Percentiles rank a stretch among this genome's conserved stretches.
These are phyloP conservation scores for Listrodromus nycthemerus DNA, from an alignment of 2,888 invertebrate species.

Conservation along the genomic window DNA sequence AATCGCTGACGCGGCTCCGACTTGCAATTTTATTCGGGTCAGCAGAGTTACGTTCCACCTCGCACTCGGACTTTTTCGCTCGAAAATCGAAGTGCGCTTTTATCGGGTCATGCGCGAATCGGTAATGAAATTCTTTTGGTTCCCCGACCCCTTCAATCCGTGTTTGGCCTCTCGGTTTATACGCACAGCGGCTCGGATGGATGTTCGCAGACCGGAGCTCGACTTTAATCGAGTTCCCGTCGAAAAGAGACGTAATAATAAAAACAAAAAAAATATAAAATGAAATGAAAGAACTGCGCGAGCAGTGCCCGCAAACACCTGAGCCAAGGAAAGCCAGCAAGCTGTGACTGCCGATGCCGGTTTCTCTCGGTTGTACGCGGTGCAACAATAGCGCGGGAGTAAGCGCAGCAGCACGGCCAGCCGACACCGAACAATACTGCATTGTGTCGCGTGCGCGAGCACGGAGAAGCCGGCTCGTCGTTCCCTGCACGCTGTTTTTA, in stretches of 20 bases:
- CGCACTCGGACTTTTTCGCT: conserved; percentile 7
- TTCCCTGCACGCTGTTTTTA: conserved; percentile 12
- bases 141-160: not conserved
- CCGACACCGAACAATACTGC: conserved; percentile 71
- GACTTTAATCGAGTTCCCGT: not conserved
- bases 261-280: too few relatives aligned
- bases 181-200: conserved; percentile 1
- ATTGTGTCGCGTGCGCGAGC: conserved; percentile 69
- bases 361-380: conserved; percentile 14
- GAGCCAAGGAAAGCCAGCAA: conserved; percentile 56
- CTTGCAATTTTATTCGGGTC: conserved; percentile 23
- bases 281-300: conserved; percentile 50
- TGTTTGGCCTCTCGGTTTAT: not conserved
- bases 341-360: conserved; percentile 43
- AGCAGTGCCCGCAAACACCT: conserved; percentile 62
- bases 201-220: conserved; percentile 1
- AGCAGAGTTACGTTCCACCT: not conserved
- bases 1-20: not conserved
- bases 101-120: not conserved
- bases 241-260: not conserved
- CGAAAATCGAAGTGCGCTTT: not conserved
- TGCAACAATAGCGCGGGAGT: conserved; percentile 57
- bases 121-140: not conserved
- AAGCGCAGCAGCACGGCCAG: conserved; percentile 65
- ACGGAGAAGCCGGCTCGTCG: conserved; percentile 20